Base-by-base conservation (phyloP, 92 coral and sea anemone genomes). In the Siderastrea siderea region DNA sequence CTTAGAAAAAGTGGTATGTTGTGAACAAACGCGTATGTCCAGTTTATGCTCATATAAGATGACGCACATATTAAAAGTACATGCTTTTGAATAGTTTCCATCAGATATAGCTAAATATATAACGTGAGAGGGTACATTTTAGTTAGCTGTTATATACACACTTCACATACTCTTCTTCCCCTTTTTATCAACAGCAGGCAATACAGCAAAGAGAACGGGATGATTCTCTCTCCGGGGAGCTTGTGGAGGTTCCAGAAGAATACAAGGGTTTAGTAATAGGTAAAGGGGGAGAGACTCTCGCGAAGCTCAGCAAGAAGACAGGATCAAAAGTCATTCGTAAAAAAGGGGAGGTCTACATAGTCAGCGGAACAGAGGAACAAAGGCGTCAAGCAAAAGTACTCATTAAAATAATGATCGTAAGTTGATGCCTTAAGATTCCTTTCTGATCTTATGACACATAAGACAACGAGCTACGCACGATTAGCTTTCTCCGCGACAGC, bases 251-350 rank as follows among this genome's bases (percentile, higher is more conserved):
- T 47, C 79, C 79, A 47, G 6, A 2, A 4, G 47, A 50, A n/a
- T 75, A 7, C 63, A 51, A 75, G n/a, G 79, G 79, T 7, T 15
- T 75, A 52, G 79, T 75, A 26, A 75, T 75, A 6, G 79, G 79
- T 12, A 49, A 3, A 52, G 12, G 60, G 1, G 64, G 79, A 51
- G 11, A 49, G 5, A 75, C n/a, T 11, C 64, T 75, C 14, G 15
- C 3, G 4, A 13, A 10, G 3, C 48, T 75, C 57, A 75, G 79
- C 79, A 51, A 7, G 14, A 14, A 47, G 2, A 75, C 79, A n/a
- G 79, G 79, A 75, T 60, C 79, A 75, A 6, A 75, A 75, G 45
- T 75, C 17, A n/a, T 52, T 47, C 79, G 79, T 43, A 19, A 51
- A 57, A 19, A 0, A 6, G 11, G 38, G 38, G 38, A 26, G 38